Evolutionary conservation across 1,140 invertebrate species (phyloP).

Genomic region (Drosophila bocqueti): DNA sequence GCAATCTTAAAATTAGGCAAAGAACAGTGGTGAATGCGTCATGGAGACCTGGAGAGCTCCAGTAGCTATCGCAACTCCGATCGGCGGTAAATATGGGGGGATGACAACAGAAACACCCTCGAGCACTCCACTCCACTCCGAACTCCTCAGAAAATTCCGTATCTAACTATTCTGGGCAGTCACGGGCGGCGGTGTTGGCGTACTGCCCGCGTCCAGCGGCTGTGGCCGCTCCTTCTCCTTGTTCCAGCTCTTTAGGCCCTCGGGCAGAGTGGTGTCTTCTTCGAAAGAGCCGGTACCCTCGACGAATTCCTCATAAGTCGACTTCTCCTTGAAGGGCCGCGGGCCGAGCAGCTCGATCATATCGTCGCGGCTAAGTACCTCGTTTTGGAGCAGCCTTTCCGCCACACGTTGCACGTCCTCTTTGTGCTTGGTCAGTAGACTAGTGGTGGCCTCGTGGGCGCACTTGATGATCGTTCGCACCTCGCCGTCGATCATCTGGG

Average conservation of each 20-base stretch:
- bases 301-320: slow-evolving; percentile 99
- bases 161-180: slow-evolving; percentile 56
- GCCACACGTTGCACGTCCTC: slow-evolving; percentile 97
- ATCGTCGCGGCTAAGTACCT: slow-evolving; percentile 97
- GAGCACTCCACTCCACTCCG: slow-evolving; percentile 13
- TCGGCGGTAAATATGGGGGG: slow-evolving; percentile 13
- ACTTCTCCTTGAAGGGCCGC: slow-evolving; percentile 99
- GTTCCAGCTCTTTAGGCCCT: slow-evolving; percentile 98
- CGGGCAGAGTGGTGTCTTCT: slow-evolving; percentile 97
- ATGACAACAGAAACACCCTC: slow-evolving; percentile 46
- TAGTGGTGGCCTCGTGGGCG: slow-evolving; percentile 93
- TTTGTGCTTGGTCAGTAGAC: slow-evolving; percentile 94
- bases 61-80: slow-evolving; percentile 19
- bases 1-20: slow-evolving; percentile 55
- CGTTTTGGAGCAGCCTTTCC: slow-evolving; percentile 95
- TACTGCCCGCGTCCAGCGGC: slow-evolving; percentile 46
- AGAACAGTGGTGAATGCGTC: slow-evolving; percentile 35
- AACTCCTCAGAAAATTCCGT: slow-evolving; percentile 1
- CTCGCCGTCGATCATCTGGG: slow-evolving; percentile 98
- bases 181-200: slow-evolving; percentile 57
- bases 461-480: slow-evolving; percentile 93
- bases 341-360: slow-evolving; percentile 98
- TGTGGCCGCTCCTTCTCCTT: slow-evolving; percentile 86
- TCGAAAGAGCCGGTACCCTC: slow-evolving; percentile 99
- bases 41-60: slow-evolving; percentile 10